phyloP scores from a whole-genome alignment of 2,797 vertebrate species.

The Threskiornis aethiopicus region DNA sequence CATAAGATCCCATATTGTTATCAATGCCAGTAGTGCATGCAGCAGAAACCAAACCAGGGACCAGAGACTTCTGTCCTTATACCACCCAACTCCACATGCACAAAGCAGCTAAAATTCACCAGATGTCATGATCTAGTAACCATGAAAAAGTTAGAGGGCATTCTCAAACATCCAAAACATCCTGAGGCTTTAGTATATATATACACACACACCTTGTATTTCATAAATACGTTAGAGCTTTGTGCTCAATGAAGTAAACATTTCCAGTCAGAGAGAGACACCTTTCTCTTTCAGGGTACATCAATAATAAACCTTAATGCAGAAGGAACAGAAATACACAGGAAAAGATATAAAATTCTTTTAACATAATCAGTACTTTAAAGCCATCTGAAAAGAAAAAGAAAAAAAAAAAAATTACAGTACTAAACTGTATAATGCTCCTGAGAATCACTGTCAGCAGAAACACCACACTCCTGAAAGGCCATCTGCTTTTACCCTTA shows the following conservation, averaged over 20 bases:
- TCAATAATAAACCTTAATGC: neutral
- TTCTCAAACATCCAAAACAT: neutral
- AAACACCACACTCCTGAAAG: neutral
- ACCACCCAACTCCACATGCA: neutral
- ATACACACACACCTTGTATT: neutral
- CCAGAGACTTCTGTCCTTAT: neutral
- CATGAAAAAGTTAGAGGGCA: neutral
- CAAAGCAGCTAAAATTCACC: neutral
- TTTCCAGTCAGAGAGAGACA: neutral
- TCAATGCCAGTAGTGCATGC: neutral
- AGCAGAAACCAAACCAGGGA: neutral
- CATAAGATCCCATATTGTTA: neutral
- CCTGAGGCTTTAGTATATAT: neutral
- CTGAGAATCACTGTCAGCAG: neutral
- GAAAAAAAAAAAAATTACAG: too few species aligned
- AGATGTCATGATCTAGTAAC: neutral
- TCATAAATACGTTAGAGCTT: neutral
- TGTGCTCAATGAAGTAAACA: neutral
- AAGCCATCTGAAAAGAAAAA: neutral
- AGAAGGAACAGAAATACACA: neutral
- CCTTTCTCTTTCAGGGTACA: neutral
- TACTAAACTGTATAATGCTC: neutral
- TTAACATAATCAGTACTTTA: neutral
- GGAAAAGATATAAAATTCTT: neutral
- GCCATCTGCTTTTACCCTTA: neutral